A percentile compares a stretch with the other conserved stretches of the same genome.
These are phyloP conservation scores for Fregetta grallaria DNA, from an alignment of 2,113 vertebrate genomes.

Conservation along the genomic window DNA sequence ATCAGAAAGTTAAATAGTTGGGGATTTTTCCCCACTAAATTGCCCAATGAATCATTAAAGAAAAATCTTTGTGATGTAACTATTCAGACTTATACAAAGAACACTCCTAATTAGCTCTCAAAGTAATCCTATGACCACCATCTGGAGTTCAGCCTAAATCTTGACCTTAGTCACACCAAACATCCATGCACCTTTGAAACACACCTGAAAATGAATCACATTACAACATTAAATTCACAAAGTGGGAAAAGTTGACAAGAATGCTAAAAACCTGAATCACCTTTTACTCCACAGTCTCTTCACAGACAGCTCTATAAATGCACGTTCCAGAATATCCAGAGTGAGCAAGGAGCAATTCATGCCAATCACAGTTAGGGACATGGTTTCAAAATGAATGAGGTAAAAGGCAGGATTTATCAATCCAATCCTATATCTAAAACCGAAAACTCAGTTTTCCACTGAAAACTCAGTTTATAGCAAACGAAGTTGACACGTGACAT, in stretches of 20 bases:
- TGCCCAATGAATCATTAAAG: background rate
- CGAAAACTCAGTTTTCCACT: fast-evolving
- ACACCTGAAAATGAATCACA: background rate
- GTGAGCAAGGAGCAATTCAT: background rate
- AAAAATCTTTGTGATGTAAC: conserved; percentile 45
- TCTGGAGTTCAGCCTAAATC: conserved; percentile 38
- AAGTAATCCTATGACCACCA: conserved; percentile 49
- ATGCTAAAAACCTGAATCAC: background rate
- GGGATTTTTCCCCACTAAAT: background rate
- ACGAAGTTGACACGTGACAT: background rate
- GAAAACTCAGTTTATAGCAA: background rate
- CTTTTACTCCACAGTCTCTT: background rate
- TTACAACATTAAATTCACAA: background rate
- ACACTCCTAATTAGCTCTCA: background rate
- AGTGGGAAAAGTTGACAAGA: background rate
- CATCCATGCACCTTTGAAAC: background rate
- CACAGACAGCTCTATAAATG: background rate
- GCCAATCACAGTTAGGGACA: background rate
- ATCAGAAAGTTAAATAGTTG: background rate
- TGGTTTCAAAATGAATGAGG: background rate
- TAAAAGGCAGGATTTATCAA: background rate
- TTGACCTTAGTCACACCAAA: background rate
- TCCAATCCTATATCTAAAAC: background rate
- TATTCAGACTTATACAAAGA: conserved; percentile 1
- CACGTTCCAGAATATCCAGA: background rate